phyloP scores from a whole-genome alignment of 1,140 invertebrate genomes.

The Palaemon carinicauda region DNA sequence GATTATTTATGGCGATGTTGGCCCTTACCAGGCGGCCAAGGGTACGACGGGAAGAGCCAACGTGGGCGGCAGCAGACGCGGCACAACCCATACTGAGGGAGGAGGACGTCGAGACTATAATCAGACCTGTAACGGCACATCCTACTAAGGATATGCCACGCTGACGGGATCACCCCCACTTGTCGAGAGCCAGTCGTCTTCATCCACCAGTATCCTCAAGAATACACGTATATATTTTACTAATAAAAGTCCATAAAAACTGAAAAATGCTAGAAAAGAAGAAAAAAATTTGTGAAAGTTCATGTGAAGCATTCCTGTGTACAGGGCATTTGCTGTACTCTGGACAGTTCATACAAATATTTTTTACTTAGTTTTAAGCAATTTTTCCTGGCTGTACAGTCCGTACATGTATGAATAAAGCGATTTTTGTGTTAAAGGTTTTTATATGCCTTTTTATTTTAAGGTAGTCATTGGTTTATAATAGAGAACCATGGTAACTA shows the following conservation, averaged over 20 bases:
- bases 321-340: slow-evolving; percentile 50
- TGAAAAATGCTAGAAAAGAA: slow-evolving; percentile 25
- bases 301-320: slow-evolving; percentile 50
- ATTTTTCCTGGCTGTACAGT: slow-evolving; percentile 44
- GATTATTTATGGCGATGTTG: slow-evolving; percentile 54
- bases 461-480: too few relatives aligned
- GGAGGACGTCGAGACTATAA: slow-evolving; percentile 26
- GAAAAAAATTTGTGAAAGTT: slow-evolving; percentile 19
- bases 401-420: slow-evolving; percentile 55
- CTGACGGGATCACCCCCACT: neutral
- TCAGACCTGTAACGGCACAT: slow-evolving; percentile 35
- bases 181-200: neutral
- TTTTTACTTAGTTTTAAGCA: slow-evolving; percentile 41
- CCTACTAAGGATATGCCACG: neutral
- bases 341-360: slow-evolving; percentile 45
- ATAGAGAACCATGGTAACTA: too few relatives aligned
- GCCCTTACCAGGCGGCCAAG: slow-evolving; percentile 56
- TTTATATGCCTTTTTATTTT: neutral
- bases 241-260: slow-evolving; percentile 34
- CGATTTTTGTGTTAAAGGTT: slow-evolving; percentile 41
- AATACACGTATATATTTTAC: neutral
- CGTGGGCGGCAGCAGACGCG: slow-evolving; percentile 51
- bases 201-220: neutral
- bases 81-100: slow-evolving; percentile 44
- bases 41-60: slow-evolving; percentile 50